Evolutionary conservation across 2,888 invertebrate genomes (phyloP), one percentile per base, ranked within the genome.

Genomic region (Spodoptera picta): DNA sequence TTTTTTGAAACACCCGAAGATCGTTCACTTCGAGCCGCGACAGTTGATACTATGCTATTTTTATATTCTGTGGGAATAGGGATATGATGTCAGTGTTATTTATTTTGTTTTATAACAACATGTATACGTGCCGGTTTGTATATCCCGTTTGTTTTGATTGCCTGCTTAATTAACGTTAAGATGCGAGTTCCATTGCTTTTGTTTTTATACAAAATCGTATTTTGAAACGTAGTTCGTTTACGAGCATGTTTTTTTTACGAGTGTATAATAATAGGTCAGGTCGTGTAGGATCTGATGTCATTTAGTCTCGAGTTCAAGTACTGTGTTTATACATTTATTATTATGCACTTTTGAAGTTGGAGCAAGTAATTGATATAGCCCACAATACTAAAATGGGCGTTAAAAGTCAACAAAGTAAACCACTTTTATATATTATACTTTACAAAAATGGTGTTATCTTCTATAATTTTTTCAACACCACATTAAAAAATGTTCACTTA

Each of bases 31-130:
- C 7, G 36, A 36, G 36, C 36, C 36, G 83, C 83, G 83, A 83
- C 84, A 83, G 86, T 87, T 83, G 84, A 87, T 87, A 83, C 81
- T 79, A 80, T 77, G 82, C 83, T 86, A 82, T 85, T 84, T 84
- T 84, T 83, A 81, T 82, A 60, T 69, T 71, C 84, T 90, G 87
- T 89, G 90, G 86, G 87, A 90, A 92, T 89, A 90, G 88, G 88
- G 88, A 86, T 90, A 87, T 88, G 88, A 89, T 90, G 88, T 88
- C 90, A 91, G 83, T 83, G 73, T 80, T 77, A 75, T 83, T 80
- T 77, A 73, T 83, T 82, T 84, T 86, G 36, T 78, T 76, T 73
- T 75, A 48, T 65, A 68, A 36, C 36, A 9, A 36, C 36, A 36
- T 36, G 36, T 58, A 57, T 69, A 36, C 57, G 69, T 69, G 79